Percentiles rank a stretch among this genome's conserved stretches.
Conservation (phyloP, 2,113 vertebrate genomes). For the Oreotrochilus melanogaster region DNA sequence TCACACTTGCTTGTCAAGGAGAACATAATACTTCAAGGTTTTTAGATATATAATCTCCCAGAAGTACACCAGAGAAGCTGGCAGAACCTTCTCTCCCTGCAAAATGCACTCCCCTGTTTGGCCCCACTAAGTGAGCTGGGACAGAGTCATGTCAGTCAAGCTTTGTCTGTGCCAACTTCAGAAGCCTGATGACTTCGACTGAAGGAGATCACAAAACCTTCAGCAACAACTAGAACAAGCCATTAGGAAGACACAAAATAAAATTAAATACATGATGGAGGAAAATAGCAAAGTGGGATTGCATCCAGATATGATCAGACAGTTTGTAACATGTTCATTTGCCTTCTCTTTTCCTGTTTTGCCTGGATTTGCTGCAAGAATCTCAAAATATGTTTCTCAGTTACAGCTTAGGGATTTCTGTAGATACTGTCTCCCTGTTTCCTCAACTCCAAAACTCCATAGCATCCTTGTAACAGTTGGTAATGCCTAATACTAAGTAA, state of each 20-base stretch:
- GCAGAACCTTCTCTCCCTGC: neutral
- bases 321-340: neutral
- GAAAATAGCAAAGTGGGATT: neutral
- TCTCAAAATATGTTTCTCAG: neutral
- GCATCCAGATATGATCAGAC: neutral
- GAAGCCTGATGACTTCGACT: neutral
- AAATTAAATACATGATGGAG: neutral
- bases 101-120: neutral
- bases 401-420: neutral
- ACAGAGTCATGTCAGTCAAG: neutral
- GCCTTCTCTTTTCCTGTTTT: neutral
- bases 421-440: neutral
- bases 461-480: neutral
- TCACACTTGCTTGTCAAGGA: neutral
- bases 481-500: neutral
- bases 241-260: neutral
- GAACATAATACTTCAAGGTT: neutral
- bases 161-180: neutral
- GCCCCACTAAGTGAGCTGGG: fast-evolving
- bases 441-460: neutral
- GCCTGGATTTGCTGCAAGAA: neutral
- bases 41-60: neutral
- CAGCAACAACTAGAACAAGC: neutral
- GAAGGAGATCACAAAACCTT: neutral
- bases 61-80: neutral